phyloP scores from a whole-genome alignment of 1,140 invertebrate genomes.

The Orius laevigatus region DNA sequence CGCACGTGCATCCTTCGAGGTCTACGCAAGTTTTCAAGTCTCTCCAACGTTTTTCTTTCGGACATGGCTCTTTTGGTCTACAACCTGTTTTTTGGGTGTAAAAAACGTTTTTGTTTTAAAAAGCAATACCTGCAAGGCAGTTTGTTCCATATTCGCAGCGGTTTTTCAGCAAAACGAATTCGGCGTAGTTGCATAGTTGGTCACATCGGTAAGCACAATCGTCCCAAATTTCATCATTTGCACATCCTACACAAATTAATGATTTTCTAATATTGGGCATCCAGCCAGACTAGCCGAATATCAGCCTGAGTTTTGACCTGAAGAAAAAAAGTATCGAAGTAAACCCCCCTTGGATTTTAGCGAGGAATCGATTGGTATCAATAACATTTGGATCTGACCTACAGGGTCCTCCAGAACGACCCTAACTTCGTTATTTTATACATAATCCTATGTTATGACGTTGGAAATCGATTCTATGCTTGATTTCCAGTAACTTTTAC shows the following conservation, averaged over 20 bases:
- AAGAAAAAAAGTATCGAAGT: no score
- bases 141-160: constrained; percentile 28
- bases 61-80: constrained; percentile 22
- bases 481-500: no score
- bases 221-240: constrained; percentile 29
- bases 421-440: no score
- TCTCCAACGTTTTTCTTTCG: constrained; percentile 36
- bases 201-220: constrained; percentile 45
- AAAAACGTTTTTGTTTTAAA: constrained; percentile 18
- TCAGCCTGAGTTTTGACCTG: no score
- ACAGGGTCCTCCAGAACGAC: no score
- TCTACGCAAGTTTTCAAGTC: constrained; percentile 51
- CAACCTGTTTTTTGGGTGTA: constrained; percentile 8
- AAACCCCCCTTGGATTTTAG: no score
- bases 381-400: no score
- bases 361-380: no score
- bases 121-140: constrained; percentile 31
- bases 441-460: no score
- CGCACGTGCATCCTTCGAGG: constrained; percentile 49
- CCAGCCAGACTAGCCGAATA: no score
- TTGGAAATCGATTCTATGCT: no score
- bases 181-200: constrained; percentile 31
- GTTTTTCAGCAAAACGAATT: constrained; percentile 18
- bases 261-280: no score
- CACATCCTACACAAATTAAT: constrained; percentile 23